Evolutionary conservation across 1,140 invertebrate species (phyloP), one percentile per base, ranked within the genome.

Genomic region (Drosophila mayri): DNA sequence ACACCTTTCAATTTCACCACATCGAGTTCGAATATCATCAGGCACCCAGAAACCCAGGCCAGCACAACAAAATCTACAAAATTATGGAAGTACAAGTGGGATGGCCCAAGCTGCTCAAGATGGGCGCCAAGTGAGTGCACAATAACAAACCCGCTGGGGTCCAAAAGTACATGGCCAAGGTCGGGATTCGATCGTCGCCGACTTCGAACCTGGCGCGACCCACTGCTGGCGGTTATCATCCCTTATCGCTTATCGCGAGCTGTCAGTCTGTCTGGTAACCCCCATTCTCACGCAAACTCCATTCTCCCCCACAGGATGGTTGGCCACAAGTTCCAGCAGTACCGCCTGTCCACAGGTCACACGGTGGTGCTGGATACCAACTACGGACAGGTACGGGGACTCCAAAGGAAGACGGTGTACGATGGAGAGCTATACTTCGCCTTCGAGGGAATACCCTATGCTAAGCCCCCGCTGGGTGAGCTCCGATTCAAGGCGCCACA

Each of bases 401-500:
- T 90, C 12, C 74, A 80, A 40, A 62, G 90, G 0, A 86, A 86
- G 50, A 90, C 82, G 3, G 30, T 87, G 4, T 91, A 92, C 60
- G 90, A 90, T 22, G 58, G 59, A 41, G 77, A 87, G 46, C 55
- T 55, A 4, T 92, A 88, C 54, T 90, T 72, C n/a, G 84, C 85
- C 10, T 92, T 92, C 35, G 88, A 90, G 47, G 88, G 91, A 1
- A 92, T 92, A 73, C 94, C 93, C 0, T 94, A 92, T 75, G 93
- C 94, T 4, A 90, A 81, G n/a, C 93, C 93, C 1, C 94, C 94
- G 4, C 12, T 94, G 11, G 92, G 93, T 9, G 91, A 94, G 9
- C 85, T 92, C 82, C 94, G 93, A 60, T 94, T 94, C 30, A 93
- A 93, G 80, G 94, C 93, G 16, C 94, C 94, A 1, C 79, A 94